Evolutionary conservation across 1,140 invertebrate genomes (phyloP), one percentile per base, ranked within the genome.

Genomic region (Solen grandis): DNA sequence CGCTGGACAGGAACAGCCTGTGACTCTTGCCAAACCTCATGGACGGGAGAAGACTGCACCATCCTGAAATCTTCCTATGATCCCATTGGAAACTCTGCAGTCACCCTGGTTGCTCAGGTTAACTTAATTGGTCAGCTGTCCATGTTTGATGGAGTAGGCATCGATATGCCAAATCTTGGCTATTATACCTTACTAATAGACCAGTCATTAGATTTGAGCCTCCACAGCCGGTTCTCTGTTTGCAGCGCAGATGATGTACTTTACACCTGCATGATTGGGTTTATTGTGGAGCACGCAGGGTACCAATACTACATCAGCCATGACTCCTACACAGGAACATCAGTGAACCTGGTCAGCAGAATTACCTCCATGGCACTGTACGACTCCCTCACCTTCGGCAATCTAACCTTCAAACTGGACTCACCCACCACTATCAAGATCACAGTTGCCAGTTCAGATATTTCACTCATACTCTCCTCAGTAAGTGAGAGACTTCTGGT

Each of bases 1-100:
- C 79, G 85, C 52, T 86, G 81, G 77, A 79, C 31, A 5, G 86
- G 86, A 3, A 41, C 54, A 2, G 57, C 36, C 13, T 87, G 86
- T 78, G 60, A 75, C 16, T 16, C 54, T 1, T 87, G 86, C 62
- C 54, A 57, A 25, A 38, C 62, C 10, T 70, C 74, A 1, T 86
- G 84, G 86, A 46, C 69, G 14, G 86, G 85, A 22, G 66, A 66
- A n/a, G 81, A 85, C 41, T 87, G 86, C 66, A 74, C 77, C n/a
- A 25, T 87, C 5, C 60, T 74, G 54, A 73, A 22, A 57, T 65
- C 77, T 0, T 19, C 46, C 29, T 73, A 29, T 60, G 36, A 73
- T 55, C 68, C 68, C 19, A n/a, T 69, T 41, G 36, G 65, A 27
- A 31, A 35, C 33, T 50, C 41, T 68, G 57, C 55, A 5, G 13